Conservation (phyloP, 2,113 vertebrate genomes). For the Haliaeetus leucogaster region DNA sequence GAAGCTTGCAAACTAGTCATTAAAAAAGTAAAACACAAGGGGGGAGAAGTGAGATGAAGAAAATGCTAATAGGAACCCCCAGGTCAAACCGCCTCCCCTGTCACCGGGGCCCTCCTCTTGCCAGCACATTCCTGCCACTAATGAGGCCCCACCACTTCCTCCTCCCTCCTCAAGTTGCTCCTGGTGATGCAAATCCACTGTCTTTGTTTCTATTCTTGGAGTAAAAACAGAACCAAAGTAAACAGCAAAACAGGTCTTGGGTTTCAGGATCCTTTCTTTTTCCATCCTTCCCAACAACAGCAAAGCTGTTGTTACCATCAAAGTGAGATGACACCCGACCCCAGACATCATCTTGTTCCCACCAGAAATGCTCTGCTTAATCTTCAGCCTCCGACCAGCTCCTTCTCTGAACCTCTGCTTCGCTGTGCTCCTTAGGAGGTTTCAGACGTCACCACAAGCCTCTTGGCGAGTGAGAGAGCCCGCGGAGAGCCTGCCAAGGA, state of each 20-base stretch:
- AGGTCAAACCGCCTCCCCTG: slow-evolving; percentile 17
- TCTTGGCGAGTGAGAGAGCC: rapidly evolving
- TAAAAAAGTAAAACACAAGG: neutral
- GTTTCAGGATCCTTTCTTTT: slow-evolving; percentile 49
- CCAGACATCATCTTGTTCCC: neutral
- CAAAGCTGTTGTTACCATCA: neutral
- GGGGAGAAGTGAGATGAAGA: neutral
- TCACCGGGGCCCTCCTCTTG: neutral
- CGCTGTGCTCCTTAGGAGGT: neutral
- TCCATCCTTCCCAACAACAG: neutral
- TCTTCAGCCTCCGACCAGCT: neutral
- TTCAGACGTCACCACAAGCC: neutral
- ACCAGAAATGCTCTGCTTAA: neutral
- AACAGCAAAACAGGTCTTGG: slow-evolving; percentile 39
- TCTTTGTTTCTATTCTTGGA: slow-evolving; percentile 64
- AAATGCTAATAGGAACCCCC: slow-evolving; percentile 28
- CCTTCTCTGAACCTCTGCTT: neutral
- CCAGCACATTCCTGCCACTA: slow-evolving; percentile 48
- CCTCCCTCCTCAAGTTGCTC: slow-evolving; percentile 54
- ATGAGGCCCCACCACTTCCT: slow-evolving; percentile 38
- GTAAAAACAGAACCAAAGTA: slow-evolving; percentile 45
- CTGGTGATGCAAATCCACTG: slow-evolving; percentile 45
- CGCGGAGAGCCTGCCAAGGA: neutral
- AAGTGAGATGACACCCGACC: neutral
- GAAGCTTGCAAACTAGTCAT: neutral